phyloP scores from a whole-genome alignment of 2,113 vertebrate species.

The Tachycineta bicolor region DNA sequence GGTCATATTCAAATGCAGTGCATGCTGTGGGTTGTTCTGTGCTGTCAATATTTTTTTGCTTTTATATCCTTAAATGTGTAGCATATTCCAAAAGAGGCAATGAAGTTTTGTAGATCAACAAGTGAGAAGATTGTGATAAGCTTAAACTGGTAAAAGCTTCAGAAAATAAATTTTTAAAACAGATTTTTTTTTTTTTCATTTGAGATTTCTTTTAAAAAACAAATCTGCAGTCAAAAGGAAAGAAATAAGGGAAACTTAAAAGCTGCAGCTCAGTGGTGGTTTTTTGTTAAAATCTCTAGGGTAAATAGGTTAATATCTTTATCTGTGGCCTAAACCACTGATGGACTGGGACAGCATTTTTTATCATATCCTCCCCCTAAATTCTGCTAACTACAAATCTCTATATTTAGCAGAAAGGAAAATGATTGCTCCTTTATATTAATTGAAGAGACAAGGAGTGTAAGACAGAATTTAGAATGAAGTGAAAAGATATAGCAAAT shows the following conservation, averaged over 20 bases:
- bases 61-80: background rate
- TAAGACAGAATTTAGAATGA: background rate
- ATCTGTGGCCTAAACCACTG: background rate
- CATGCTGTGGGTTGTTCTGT: background rate
- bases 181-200: background rate
- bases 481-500: background rate
- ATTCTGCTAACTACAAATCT: background rate
- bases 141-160: background rate
- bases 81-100: background rate
- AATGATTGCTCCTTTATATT: background rate
- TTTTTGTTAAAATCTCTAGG: background rate
- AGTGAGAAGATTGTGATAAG: background rate
- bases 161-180: background rate
- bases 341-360: background rate
- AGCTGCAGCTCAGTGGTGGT: background rate
- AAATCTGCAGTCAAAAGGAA: background rate
- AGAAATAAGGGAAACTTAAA: background rate
- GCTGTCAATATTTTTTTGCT: background rate
- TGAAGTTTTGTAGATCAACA: background rate
- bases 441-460: background rate
- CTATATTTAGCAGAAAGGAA: background rate
- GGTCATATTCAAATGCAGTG: background rate
- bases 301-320: background rate
- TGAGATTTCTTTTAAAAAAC: background rate
- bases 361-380: background rate